These are phyloP conservation scores for Apotomis betuletana DNA, from an alignment of 2,888 invertebrate species.

Conservation along the genomic window DNA sequence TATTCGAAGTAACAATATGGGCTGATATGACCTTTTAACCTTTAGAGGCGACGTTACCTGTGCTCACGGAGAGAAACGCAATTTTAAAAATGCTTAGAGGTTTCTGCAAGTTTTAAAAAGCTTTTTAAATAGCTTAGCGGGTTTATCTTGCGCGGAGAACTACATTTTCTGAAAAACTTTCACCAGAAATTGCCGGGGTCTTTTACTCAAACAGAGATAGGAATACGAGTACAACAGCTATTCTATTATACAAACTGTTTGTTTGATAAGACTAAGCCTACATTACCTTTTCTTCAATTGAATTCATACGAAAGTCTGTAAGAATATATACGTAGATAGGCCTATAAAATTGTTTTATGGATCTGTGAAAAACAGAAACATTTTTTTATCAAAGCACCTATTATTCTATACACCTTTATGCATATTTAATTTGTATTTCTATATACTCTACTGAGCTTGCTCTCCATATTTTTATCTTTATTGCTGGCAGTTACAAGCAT, in stretches of 20 bases:
- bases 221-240: too few relatives aligned
- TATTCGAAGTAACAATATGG: not conserved
- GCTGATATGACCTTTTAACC: not conserved
- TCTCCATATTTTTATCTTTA: not conserved
- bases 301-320: too few relatives aligned
- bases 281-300: too few relatives aligned
- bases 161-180: conserved; percentile 3
- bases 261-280: too few relatives aligned
- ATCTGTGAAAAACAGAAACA: too few relatives aligned
- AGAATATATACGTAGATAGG: too few relatives aligned
- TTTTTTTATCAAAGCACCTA: too few relatives aligned
- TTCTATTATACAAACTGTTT: not conserved
- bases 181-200: not conserved
- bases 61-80: not conserved
- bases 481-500: not conserved
- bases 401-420: too few relatives aligned
- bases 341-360: too few relatives aligned
- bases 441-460: not conserved
- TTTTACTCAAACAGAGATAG: not conserved
- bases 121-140: conserved; percentile 11
- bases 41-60: not conserved
- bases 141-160: not conserved
- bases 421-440: too few relatives aligned
- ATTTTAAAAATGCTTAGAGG: conserved; percentile 13
- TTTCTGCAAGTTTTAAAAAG: conserved; percentile 17